Percentiles rank a stretch among this genome's conserved stretches.
These are phyloP conservation scores for Sitophilus oryzae DNA, from an alignment of 1,140 invertebrate genomes.

Conservation along the genomic window DNA sequence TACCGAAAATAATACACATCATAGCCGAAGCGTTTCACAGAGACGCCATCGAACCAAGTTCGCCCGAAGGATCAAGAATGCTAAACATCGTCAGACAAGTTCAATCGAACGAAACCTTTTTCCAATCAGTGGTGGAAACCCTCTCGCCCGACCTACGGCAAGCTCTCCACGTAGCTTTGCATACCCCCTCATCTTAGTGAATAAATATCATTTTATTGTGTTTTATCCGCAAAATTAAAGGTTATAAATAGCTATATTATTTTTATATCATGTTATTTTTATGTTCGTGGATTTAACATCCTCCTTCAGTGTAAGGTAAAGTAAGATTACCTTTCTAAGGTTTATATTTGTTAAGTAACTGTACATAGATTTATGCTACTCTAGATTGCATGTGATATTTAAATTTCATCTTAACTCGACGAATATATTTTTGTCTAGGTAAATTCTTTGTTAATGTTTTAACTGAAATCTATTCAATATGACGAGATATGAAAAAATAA, in stretches of 20 bases:
- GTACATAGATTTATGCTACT: constrained; percentile 28
- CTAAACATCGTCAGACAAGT: constrained; percentile 72
- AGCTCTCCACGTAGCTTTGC: constrained; percentile 66
- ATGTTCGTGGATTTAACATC: constrained; percentile 6
- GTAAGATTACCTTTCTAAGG: constrained; percentile 11
- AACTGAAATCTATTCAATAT: constrained; percentile 14
- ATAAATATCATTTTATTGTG: constrained; percentile 21
- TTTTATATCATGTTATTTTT: constrained; percentile 11
- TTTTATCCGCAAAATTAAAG: constrained; percentile 23
- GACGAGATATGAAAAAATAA: constrained; percentile 5
- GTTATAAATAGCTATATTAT: constrained; percentile 19
- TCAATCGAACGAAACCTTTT: constrained; percentile 74
- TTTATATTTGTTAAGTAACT: constrained; percentile 12
- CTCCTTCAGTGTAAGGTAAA: constrained; percentile 5
- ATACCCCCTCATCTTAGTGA: constrained; percentile 30
- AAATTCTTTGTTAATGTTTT: constrained; percentile 3
- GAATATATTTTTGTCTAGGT: constrained; percentile 1
- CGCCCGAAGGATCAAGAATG: constrained; percentile 59
- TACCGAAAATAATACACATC: constrained; percentile 81
- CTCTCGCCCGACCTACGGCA: constrained; percentile 75
- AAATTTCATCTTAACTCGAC: constrained; percentile 16
- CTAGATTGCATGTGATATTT: constrained; percentile 36
- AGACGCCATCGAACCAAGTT: constrained; percentile 69
- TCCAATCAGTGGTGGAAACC: constrained; percentile 71
- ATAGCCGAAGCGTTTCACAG: constrained; percentile 83